These are phyloP conservation scores for Seriola quinqueradiata DNA, from an alignment of 2,113 vertebrate species.

Conservation along the genomic window DNA sequence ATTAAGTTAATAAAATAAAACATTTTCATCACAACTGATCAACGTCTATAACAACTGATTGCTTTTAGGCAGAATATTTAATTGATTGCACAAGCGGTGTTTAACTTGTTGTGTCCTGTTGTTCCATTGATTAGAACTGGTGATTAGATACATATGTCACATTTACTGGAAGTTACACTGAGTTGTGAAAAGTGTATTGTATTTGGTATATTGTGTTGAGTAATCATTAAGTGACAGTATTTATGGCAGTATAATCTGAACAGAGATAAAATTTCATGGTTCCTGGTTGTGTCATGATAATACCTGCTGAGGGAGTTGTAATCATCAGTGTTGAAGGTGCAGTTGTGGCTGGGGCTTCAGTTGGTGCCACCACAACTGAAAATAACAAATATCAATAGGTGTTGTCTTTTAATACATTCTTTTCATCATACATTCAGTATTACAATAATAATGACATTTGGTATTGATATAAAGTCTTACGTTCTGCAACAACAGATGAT, in stretches of 20 bases:
- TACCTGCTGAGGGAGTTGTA: neutral
- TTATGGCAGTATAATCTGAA: neutral
- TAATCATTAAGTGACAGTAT: neutral
- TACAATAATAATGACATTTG: neutral
- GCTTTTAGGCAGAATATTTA: too few species aligned
- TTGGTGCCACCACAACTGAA: neutral
- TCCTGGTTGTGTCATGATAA: neutral
- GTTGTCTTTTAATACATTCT: neutral
- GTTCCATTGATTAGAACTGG: neutral
- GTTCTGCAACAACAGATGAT: slow-evolving; percentile 8
- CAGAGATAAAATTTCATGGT: neutral
- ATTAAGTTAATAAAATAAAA: neutral
- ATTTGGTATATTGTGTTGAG: too few species aligned
- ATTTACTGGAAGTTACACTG: neutral
- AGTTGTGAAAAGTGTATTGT: neutral
- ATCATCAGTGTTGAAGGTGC: slow-evolving; percentile 4
- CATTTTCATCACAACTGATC: neutral
- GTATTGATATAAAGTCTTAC: neutral
- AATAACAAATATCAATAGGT: slow-evolving; percentile 8
- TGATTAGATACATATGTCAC: neutral
- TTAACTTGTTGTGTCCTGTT: neutral
- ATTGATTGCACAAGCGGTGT: neutral
- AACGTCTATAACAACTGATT: neutral
- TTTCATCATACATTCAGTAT: neutral
- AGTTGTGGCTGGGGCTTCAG: neutral